Evolutionary conservation across 1,140 invertebrate genomes (phyloP), one percentile per base, ranked within the genome.

Genomic region (Neelides sp.): DNA sequence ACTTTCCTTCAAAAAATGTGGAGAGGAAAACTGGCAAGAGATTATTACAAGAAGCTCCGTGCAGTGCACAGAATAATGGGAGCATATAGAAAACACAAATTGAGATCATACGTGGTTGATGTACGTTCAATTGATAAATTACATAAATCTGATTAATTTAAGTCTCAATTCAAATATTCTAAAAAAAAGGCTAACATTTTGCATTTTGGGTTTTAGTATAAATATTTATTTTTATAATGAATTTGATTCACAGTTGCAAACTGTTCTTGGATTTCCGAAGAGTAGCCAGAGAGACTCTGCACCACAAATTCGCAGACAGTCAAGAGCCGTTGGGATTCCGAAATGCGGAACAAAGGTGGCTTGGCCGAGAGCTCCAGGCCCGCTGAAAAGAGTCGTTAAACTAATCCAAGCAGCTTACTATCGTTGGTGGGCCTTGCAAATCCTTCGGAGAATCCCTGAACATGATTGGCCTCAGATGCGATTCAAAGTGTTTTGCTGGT

Each of bases 1-100:
- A 77, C 88, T 8, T 75, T 95, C 54, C 70, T 98, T 47, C 93
- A 98, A 73, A 97, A 95, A 71, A 82, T 88, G 67, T 91, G 88
- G 78, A 73, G 91, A 57, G 93, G 90, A 45, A 75, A 78, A 36
- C 58, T 88, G 20, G 88, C 85, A 2, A 69, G 92, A 10, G 74
- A 76, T 63, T 75, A 78, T 39, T 94, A 85, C 66, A 80, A 81
- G 62, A 79, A 80, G 66, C 82, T 96, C 76, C 78, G 79, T 65
- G 92, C 94, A 0, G 82, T 85, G 0, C 68, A 84, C 37, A 63
- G 71, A 28, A 94, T 97, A 60, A 82, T 85, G 67, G 71, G 76
- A 32, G 75, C 80, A n/a, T 98, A 91, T 71, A 69, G 83, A 50
- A 75, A 74, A 27, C 93, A 92, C 69, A 92, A 92, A 67, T 70